A percentile compares a stretch with the other conserved stretches of the same genome.
phyloP scores from a whole-genome alignment of 2,888 invertebrate species.

The Camponotus fellah region DNA sequence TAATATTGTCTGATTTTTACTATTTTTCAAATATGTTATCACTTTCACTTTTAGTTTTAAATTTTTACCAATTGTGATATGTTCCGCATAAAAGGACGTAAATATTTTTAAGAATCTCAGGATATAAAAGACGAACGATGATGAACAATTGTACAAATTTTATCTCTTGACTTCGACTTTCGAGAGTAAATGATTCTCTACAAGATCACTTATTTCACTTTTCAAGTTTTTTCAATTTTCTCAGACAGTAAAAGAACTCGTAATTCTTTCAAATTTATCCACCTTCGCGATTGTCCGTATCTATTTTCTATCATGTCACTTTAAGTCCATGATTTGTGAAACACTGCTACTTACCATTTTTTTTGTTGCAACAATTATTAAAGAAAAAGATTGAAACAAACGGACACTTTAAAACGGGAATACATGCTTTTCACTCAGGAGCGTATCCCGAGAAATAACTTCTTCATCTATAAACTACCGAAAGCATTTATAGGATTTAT shows the following conservation, averaged over 20 bases:
- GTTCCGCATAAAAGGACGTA: neutral
- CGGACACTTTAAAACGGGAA: constrained; percentile 77
- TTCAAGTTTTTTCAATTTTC: neutral
- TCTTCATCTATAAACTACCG: constrained; percentile 76
- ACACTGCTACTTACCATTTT: constrained; percentile 72
- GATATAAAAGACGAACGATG: neutral
- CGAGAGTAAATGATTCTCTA: constrained; percentile 1
- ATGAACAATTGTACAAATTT: neutral
- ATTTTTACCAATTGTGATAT: neutral
- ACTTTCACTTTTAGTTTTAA: neutral
- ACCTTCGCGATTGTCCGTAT: neutral
- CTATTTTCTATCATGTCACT: constrained; percentile 31
- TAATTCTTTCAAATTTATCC: neutral
- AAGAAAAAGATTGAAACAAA: constrained; percentile 52
- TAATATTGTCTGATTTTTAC: neutral
- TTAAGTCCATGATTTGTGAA: constrained; percentile 20
- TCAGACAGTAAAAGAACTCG: neutral
- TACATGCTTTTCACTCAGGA: constrained; percentile 79
- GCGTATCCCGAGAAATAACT: constrained; percentile 72
- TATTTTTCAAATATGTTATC: neutral
- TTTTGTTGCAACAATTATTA: constrained; percentile 30
- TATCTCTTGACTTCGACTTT: constrained; percentile 5
- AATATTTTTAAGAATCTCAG: neutral
- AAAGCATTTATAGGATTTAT: constrained; percentile 86
- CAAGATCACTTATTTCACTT: constrained; percentile 38